Base-by-base conservation (phyloP, 2,113 vertebrate genomes). In the Entelurus aequoreus region DNA sequence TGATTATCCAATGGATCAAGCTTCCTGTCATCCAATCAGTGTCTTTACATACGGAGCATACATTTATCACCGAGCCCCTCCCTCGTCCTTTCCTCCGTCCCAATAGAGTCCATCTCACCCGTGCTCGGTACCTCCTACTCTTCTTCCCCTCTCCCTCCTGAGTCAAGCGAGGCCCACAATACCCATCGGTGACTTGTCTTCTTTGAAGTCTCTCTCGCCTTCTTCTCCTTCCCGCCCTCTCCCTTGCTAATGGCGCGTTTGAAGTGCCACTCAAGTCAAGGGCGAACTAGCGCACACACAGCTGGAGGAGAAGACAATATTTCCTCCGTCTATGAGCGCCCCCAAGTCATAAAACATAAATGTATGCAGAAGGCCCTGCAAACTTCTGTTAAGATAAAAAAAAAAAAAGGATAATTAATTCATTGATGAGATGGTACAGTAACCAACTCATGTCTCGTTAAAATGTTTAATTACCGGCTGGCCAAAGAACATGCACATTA, bases 231-330 rank as follows among this genome's bases (percentile, higher is more conserved):
- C 62, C 44, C 60, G 13, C 63, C 66, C 63, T 79, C 70, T 81
- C 71, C 70, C 62, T 78, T 63, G 12, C 74, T 83, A 78, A 76
- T 82, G 71, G 74, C 68, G 65, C 53, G 48, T 85, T 86, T 88
- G 80, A 88, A 88, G 88, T 85, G 78, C 85, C 81, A 85, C 76
- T 86, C 79, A 84, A 74, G 71, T 87, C 78, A 84, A 87, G 83
- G 81, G 71, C 81, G 78, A 62, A 68, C 68, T 82, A 79, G 52
- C 6, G 8, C 72, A 81, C 68, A 75, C 78, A 78, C 74, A 77
- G 58, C 76, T 67, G 73, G 74, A 75, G 72, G 61, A 71, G 65
- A 60, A 63, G 53, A 14, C 64, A 2, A 54, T 36, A 54, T 28
- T 53, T 62, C 50, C 38, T 49, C 62, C 51, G 16, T 63, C 63